A percentile compares a stretch with the other conserved stretches of the same genome.
Conservation (phyloP, 2,113 vertebrate species). For the Vulpes vulpes region DNA sequence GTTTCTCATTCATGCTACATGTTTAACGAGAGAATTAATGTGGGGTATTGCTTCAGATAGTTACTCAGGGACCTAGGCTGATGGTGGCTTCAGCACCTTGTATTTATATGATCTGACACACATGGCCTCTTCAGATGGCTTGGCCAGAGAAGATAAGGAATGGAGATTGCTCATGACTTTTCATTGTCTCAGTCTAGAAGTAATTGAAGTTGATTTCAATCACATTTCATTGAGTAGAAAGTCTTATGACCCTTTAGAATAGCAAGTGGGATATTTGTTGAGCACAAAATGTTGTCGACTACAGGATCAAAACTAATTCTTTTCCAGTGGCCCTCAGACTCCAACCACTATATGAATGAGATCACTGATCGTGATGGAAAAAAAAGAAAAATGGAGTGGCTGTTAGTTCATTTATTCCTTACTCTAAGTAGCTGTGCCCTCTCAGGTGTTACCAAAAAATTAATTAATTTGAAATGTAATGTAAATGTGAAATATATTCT, state of each 20-base stretch:
- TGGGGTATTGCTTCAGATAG: background rate
- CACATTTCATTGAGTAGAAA: background rate
- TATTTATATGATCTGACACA: background rate
- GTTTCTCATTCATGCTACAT: background rate
- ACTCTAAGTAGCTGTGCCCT: background rate
- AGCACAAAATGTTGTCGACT: background rate
- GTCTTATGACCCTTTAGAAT: background rate
- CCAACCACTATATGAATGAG: background rate
- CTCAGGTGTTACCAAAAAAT: background rate
- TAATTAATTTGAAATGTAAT: background rate
- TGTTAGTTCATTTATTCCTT: conserved; percentile 1
- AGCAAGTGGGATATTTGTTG: background rate
- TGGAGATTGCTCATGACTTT: background rate
- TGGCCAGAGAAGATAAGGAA: background rate
- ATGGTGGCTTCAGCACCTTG: background rate
- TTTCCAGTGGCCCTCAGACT: background rate
- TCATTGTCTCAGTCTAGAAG: background rate
- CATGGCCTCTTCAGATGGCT: background rate
- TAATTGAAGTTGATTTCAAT: background rate
- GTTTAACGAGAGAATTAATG: background rate
- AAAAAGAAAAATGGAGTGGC: background rate
- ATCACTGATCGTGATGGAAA: background rate
- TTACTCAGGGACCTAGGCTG: background rate
- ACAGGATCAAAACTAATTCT: conserved; percentile 31
- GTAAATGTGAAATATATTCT: background rate